phyloP scores from a whole-genome alignment of 2,888 invertebrate genomes.

The Tachina lurida region DNA sequence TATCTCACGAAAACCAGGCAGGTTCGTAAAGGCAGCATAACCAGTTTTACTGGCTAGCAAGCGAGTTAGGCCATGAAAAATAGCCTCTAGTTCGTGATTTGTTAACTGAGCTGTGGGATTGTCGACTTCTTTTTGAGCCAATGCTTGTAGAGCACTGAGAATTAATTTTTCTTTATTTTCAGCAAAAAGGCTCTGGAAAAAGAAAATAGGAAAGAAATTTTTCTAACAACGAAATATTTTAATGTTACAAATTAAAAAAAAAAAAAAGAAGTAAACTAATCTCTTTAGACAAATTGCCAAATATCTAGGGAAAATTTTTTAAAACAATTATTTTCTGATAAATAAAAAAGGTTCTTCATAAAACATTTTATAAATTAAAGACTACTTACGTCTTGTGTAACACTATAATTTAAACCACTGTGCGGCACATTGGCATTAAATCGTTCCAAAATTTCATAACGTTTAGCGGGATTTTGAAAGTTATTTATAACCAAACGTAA shows the following conservation, averaged over 20 bases:
- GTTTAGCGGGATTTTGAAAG: slow-evolving; percentile 84
- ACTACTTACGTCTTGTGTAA: slow-evolving; percentile 95
- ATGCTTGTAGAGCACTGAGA: slow-evolving; percentile 92
- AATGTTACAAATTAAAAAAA: neutral
- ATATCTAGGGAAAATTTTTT: too few species aligned
- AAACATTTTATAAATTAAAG: neutral
- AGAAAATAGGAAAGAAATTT: neutral
- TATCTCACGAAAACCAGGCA: slow-evolving; percentile 97
- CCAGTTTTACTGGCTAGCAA: slow-evolving; percentile 99
- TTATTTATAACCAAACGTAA: slow-evolving; percentile 85
- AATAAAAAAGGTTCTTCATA: neutral
- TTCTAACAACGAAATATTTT: neutral
- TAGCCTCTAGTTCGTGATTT: slow-evolving; percentile 93
- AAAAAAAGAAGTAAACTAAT: too few species aligned
- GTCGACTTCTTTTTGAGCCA: slow-evolving; percentile 89
- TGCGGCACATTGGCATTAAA: slow-evolving; percentile 99
- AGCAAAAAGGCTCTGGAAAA: slow-evolving; percentile 93
- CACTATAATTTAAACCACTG: slow-evolving; percentile 97
- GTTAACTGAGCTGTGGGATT: slow-evolving; percentile 85
- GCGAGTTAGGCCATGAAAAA: slow-evolving; percentile 96
- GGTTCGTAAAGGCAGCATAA: slow-evolving; percentile 96
- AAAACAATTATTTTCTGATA: too few species aligned
- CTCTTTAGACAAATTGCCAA: too few species aligned
- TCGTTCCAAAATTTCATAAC: slow-evolving; percentile 92
- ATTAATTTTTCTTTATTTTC: slow-evolving; percentile 99